Percentiles rank a stretch among this genome's conserved stretches.
Conservation (phyloP, 1,140 invertebrate genomes). For the Psilanteris sp. region DNA sequence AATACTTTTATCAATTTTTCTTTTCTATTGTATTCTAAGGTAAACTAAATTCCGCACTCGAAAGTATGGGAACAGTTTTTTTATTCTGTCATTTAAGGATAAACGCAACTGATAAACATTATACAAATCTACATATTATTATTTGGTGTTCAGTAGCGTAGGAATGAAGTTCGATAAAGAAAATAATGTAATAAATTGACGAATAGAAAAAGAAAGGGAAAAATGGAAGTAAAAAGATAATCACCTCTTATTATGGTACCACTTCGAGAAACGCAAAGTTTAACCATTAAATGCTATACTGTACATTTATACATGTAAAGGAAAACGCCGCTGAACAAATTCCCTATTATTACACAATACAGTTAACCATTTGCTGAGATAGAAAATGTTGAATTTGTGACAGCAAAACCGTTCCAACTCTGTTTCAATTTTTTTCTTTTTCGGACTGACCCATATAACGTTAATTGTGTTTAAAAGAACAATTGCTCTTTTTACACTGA, state of each 20-base stretch:
- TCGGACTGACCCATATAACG: slow-evolving; percentile 6
- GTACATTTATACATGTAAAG: slow-evolving; percentile 11
- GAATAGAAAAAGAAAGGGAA: no score
- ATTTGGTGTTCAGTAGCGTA: background rate
- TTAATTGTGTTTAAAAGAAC: no score
- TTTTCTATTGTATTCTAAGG: slow-evolving; percentile 14
- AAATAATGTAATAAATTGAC: background rate
- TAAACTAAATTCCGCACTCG: slow-evolving; percentile 38
- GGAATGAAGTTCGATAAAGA: slow-evolving; percentile 4
- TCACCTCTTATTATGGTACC: background rate
- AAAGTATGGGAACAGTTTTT: slow-evolving; percentile 41
- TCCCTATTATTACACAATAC: slow-evolving; percentile 52
- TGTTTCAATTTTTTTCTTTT: slow-evolving; percentile 13
- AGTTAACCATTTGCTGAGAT: slow-evolving; percentile 45
- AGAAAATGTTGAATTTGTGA: slow-evolving; percentile 33
- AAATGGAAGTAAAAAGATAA: background rate
- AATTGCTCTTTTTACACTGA: no score
- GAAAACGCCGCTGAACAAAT: slow-evolving; percentile 22
- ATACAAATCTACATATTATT: slow-evolving; percentile 6
- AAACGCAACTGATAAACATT: slow-evolving; percentile 13
- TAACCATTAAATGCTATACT: slow-evolving; percentile 12
- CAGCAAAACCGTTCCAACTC: slow-evolving; percentile 24
- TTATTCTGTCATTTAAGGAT: slow-evolving; percentile 25
- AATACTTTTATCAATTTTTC: slow-evolving; percentile 10
- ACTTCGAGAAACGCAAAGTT: slow-evolving; percentile 4